Evolutionary conservation across 2,113 vertebrate species (phyloP).

Genomic region (Dipodomys ordii): DNA sequence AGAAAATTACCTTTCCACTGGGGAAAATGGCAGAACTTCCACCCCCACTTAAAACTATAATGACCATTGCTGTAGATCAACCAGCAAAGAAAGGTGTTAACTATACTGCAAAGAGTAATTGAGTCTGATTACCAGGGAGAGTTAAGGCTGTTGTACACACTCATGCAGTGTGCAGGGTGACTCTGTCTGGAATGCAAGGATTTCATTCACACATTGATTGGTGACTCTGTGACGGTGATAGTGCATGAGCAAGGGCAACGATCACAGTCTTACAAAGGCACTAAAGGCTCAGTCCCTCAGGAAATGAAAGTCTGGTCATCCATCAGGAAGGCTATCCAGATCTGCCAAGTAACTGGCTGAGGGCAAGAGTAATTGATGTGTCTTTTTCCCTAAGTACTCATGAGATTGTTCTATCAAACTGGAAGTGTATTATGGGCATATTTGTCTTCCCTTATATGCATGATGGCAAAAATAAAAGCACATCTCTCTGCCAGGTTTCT

Average conservation of each 20-base stretch:
- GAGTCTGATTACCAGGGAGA: not conserved
- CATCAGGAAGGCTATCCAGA: not conserved
- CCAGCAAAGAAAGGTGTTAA: not conserved
- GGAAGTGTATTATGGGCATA: slow-evolving; percentile 25
- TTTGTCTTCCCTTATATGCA: slow-evolving; percentile 36
- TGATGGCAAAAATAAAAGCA: slow-evolving; percentile 63
- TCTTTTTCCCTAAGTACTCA: slow-evolving; percentile 56
- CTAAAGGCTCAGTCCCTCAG: not conserved
- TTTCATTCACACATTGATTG: not conserved
- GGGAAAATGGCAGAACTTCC: not conserved
- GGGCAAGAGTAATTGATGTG: slow-evolving; percentile 24
- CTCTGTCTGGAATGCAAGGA: not conserved
- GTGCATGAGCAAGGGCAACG: not conserved
- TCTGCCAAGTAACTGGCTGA: not conserved
- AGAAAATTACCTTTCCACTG: not conserved
- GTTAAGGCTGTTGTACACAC: not conserved
- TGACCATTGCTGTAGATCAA: not conserved
- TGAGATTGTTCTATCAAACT: slow-evolving; percentile 22
- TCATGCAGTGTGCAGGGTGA: not conserved
- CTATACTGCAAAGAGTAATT: not conserved
- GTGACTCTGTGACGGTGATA: not conserved
- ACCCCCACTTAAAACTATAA: not conserved
- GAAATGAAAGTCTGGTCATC: not conserved
- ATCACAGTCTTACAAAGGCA: not conserved
- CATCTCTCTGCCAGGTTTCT: slow-evolving; percentile 48